phyloP scores from a whole-genome alignment of 2,888 invertebrate genomes.

The Cotesia congregata region DNA sequence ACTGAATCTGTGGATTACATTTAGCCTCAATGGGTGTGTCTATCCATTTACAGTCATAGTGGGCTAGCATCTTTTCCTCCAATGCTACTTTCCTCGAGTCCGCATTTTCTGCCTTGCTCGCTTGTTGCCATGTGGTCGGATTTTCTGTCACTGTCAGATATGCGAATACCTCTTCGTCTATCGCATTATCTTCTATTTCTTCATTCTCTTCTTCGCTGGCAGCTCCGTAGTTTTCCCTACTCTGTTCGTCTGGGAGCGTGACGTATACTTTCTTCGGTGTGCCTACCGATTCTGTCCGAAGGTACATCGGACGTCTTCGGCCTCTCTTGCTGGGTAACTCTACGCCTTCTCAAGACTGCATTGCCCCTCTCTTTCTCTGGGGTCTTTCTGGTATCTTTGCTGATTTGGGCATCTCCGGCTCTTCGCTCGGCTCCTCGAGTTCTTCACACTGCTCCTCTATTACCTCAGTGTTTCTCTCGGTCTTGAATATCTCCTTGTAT shows the following conservation, averaged over 20 bases:
- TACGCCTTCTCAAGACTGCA: constrained; percentile 22
- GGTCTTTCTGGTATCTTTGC: not conserved
- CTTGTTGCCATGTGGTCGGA: constrained; percentile 31
- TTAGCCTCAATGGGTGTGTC: constrained; percentile 38
- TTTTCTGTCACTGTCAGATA: constrained; percentile 20
- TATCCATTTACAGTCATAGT: constrained; percentile 34
- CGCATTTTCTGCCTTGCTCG: constrained; percentile 22
- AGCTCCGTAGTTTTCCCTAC: constrained; percentile 39
- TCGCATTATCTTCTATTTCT: constrained; percentile 14
- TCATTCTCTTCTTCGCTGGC: constrained; percentile 51
- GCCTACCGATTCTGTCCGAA: constrained; percentile 33
- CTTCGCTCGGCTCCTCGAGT: not conserved
- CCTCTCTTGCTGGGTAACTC: constrained; percentile 32
- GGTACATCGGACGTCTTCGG: constrained; percentile 32
- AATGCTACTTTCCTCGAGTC: constrained; percentile 27
- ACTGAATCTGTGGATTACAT: too few species aligned
- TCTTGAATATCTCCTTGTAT: not conserved
- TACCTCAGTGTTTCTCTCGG: constrained; percentile 5
- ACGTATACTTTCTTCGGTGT: constrained; percentile 12
- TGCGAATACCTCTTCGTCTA: constrained; percentile 2
- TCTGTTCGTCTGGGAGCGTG: too few species aligned
- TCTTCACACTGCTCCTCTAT: not conserved
- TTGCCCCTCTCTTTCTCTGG: constrained; percentile 20
- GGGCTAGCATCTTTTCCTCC: constrained; percentile 31
- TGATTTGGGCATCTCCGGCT: not conserved